phyloP scores from a whole-genome alignment of 1,140 invertebrate species.

The Sinonovacula constricta region DNA sequence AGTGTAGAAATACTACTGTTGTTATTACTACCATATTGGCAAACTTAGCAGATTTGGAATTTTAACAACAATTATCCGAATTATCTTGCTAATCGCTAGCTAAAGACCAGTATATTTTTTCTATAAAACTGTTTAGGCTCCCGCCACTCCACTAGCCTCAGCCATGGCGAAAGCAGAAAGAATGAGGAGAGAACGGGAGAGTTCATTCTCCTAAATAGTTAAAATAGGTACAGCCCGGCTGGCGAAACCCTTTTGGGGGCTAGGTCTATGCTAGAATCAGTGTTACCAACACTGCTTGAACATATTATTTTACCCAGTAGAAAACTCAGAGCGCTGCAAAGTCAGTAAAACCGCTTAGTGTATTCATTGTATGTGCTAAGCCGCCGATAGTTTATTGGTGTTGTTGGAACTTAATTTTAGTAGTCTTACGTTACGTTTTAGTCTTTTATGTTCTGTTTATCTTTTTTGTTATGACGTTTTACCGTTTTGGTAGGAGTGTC shows the following conservation, averaged over 20 bases:
- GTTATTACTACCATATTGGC: too few species aligned
- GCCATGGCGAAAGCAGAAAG: conserved; percentile 46
- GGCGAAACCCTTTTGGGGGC: not conserved
- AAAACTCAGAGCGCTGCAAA: too few species aligned
- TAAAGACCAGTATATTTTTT: too few species aligned
- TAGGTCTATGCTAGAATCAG: not conserved
- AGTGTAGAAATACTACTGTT: too few species aligned
- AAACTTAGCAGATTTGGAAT: too few species aligned
- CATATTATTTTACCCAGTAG: too few species aligned
- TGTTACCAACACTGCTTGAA: not conserved
- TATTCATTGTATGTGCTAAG: not conserved
- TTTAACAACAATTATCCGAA: too few species aligned
- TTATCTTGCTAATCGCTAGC: too few species aligned
- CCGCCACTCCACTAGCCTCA: not conserved
- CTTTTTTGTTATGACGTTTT: conserved; percentile 1
- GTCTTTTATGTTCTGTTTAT: not conserved
- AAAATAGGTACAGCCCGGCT: not conserved
- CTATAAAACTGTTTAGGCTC: too few species aligned
- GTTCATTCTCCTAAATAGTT: not conserved
- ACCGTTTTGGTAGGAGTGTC: conserved; percentile 9
- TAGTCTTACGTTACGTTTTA: not conserved
- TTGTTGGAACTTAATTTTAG: not conserved
- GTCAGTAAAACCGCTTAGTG: not conserved
- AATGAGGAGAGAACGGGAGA: conserved; percentile 38
- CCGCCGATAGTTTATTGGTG: not conserved